Evolutionary conservation across 2,888 invertebrate genomes (phyloP), one percentile per base, ranked within the genome.

Genomic region (Leucophenga maculata): DNA sequence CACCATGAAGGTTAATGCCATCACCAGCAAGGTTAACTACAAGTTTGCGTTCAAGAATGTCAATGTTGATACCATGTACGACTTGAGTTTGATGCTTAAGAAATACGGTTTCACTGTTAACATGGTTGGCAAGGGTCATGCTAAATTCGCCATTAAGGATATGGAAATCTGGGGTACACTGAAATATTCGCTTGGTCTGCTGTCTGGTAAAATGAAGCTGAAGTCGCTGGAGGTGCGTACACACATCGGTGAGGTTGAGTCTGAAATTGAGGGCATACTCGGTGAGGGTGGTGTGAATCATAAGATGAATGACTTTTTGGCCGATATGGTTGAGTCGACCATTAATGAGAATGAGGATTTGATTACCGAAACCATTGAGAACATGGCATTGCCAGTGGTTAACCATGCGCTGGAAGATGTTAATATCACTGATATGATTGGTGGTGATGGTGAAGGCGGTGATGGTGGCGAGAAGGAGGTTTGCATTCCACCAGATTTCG

Each of bases 81-180:
- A 85, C 59, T 46, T 86, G 69, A 69, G 71, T 6, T 31, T 84
- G 57, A 13, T 78, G 22, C 71, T 85, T 44, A 83, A 86, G 72
- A 80, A 86, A 59, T 81, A 65, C 67, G 87, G 87, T 67, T 79
- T 87, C 69, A 87, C 86, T 44, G 72, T 87, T 39, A 81, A 86
- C 39, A 20, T 86, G 64, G 55, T 84, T 22, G 87, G 87, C 69
- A 78, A 77, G 18, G 87, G 87, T 2, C 77, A 79, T 16, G 79
- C 85, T 64, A 80, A 79, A 18, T 78, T 86, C 62, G 75, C 82
- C 66, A 74, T 87, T 55, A 80, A 76, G 68, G 78, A 85, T 50
- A 77, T 87, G 72, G 26, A 66, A 9, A 76, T 87, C 72, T 77
- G 72, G 72, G 86, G 86, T 26, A 75, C 71, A 11, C 14, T 86